These are phyloP conservation scores for Coracopsis vasa DNA, from an alignment of 2,113 vertebrate species.

Conservation along the genomic window DNA sequence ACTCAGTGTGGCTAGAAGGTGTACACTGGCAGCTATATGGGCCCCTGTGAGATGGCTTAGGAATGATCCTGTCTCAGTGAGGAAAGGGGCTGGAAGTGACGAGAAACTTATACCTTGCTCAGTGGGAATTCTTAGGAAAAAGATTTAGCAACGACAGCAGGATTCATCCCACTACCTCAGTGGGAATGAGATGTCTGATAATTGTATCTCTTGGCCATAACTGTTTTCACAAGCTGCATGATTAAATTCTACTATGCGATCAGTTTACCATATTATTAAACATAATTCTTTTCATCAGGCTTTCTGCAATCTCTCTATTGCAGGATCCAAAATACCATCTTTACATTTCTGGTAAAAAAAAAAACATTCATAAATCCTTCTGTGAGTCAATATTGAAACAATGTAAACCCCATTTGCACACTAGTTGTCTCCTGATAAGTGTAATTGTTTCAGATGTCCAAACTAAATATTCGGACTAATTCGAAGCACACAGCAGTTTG, in stretches of 20 bases:
- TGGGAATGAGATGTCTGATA: background rate
- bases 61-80: background rate
- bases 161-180: background rate
- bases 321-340: background rate
- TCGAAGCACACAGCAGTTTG: background rate
- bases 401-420: background rate
- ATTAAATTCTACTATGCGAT: background rate
- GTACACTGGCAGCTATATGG: background rate
- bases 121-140: background rate
- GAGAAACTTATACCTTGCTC: background rate
- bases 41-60: background rate
- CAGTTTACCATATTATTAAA: background rate
- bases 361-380: slow-evolving; percentile 14
- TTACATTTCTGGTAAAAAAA: slow-evolving; percentile 19
- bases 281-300: slow-evolving; percentile 8
- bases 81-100: background rate
- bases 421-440: slow-evolving; percentile 23
- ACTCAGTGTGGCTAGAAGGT: background rate
- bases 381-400: slow-evolving; percentile 11
- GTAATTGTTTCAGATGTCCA: slow-evolving; percentile 1
- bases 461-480: background rate
- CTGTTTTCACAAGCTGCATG: background rate
- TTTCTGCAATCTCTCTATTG: background rate
- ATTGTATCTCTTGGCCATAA: background rate
- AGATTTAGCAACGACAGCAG: background rate